Evolutionary conservation across 2,888 invertebrate genomes (phyloP).

Genomic region (Oligia latruncula): DNA sequence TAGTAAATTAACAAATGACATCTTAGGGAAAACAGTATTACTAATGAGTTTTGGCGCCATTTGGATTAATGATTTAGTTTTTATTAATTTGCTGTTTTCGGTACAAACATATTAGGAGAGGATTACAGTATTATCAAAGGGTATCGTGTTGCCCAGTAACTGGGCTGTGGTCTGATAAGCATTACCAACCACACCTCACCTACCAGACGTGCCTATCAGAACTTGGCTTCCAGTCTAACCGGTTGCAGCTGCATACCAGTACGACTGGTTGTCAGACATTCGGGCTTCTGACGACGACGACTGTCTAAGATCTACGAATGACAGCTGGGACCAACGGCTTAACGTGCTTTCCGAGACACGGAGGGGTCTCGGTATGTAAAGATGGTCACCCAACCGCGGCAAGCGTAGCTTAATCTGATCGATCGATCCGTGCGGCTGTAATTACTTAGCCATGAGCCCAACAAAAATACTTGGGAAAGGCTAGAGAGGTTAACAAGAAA

Average conservation of each 20-base stretch:
- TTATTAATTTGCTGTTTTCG: background rate
- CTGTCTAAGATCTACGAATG: background rate
- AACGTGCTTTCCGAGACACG: background rate
- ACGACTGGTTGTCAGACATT: background rate
- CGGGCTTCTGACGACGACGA: background rate
- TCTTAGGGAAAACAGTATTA: background rate
- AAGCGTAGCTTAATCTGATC: background rate
- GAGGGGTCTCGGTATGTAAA: background rate
- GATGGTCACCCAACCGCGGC: background rate
- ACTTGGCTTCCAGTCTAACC: too few relatives aligned
- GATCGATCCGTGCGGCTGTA: background rate
- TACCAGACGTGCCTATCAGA: too few relatives aligned
- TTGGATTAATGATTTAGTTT: background rate
- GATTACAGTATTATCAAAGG: slow-evolving; percentile 14
- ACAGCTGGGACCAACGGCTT: background rate
- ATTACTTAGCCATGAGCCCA: background rate
- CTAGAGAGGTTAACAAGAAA: slow-evolving; percentile 24
- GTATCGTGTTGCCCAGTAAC: background rate
- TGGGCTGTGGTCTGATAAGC: too few relatives aligned
- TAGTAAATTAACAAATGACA: background rate
- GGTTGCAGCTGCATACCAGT: too few relatives aligned
- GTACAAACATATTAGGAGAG: slow-evolving; percentile 1
- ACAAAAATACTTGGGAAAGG: background rate
- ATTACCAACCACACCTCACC: too few relatives aligned
- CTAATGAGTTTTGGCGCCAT: background rate